Evolutionary conservation across 2,888 invertebrate species (phyloP).

Genomic region (Meganola albula): DNA sequence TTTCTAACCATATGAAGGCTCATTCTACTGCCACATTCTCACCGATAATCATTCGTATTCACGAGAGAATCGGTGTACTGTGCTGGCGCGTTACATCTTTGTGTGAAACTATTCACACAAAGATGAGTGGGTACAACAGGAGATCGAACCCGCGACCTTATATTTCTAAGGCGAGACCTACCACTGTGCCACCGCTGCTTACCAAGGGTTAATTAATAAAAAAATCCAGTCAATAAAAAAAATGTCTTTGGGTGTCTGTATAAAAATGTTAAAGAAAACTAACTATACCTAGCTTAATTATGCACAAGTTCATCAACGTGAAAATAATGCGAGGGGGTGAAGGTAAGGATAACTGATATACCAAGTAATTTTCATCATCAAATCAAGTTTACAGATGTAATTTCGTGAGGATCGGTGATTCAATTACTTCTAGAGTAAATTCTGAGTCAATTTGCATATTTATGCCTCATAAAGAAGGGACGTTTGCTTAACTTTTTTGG

Average conservation of each 20-base stretch:
- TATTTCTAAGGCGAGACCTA: no score
- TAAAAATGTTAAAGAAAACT: conserved; percentile 2
- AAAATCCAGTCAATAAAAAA: no score
- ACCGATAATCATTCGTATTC: no score
- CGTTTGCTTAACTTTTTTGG: conserved; percentile 48
- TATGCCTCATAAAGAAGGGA: conserved; percentile 40
- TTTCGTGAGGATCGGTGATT: conserved; percentile 49
- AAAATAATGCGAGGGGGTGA: conserved; percentile 22
- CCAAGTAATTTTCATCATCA: conserved; percentile 49
- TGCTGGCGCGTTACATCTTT: no score
- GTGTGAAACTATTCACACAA: no score
- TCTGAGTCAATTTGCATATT: conserved; percentile 63
- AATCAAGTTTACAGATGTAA: conserved; percentile 59
- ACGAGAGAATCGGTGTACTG: no score
- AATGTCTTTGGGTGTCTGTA: not conserved
- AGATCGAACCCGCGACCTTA: no score
- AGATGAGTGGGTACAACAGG: no score
- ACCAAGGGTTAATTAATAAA: no score
- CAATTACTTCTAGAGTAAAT: conserved; percentile 70
- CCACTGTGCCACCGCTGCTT: no score
- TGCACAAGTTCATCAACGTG: conserved; percentile 19
- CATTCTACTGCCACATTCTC: no score
- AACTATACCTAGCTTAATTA: conserved; percentile 11
- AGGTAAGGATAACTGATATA: conserved; percentile 22
- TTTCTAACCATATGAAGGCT: no score